Conservation (phyloP, 2,797 vertebrate genomes). For the Falco cherrug region DNA sequence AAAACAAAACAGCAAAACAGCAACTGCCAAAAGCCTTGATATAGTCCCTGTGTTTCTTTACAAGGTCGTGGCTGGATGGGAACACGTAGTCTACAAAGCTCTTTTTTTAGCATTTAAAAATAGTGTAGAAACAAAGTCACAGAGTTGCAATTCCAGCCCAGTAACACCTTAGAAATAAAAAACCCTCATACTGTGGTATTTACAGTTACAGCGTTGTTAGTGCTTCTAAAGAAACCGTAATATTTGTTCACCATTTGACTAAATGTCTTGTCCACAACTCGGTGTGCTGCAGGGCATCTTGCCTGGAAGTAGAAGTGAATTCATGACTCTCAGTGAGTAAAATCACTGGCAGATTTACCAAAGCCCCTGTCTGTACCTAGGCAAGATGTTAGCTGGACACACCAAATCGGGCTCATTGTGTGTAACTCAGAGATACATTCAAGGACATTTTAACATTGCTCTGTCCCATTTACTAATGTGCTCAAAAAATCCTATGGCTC, state of each 20-base stretch:
- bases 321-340: not conserved
- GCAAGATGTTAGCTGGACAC: not conserved
- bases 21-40: not conserved
- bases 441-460: not conserved
- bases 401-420: not conserved
- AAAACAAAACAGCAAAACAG: not conserved
- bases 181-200: rapidly evolving
- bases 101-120: not conserved
- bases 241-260: not conserved
- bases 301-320: not conserved
- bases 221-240: not conserved
- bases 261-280: not conserved
- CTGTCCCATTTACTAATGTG: not conserved
- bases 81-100: not conserved
- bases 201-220: not conserved
- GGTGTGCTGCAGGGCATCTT: not conserved
- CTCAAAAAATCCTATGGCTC: not conserved
- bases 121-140: not conserved
- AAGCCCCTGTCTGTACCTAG: not conserved
- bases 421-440: rapidly evolving
- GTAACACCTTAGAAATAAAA: not conserved
- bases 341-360: not conserved
- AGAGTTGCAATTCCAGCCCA: not conserved
- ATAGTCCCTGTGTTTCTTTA: not conserved
- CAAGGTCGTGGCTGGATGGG: not conserved